Conservation (phyloP, 2,113 vertebrate genomes). For the Lathamus discolor region DNA sequence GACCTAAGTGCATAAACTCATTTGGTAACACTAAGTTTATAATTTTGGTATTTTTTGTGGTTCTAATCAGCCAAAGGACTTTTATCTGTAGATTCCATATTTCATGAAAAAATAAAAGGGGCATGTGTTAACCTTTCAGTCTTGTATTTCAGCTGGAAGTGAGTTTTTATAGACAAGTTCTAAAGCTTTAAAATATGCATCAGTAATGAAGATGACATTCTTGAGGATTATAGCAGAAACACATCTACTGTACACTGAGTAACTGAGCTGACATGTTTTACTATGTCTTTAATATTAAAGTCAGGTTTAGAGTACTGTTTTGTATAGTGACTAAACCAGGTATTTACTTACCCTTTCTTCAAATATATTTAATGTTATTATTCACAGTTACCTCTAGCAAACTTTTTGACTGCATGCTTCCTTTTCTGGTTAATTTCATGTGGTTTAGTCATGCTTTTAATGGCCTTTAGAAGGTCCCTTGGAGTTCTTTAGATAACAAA, state of each 20-base stretch:
- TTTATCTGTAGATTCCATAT: neutral
- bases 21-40: neutral
- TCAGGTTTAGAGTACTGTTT: neutral
- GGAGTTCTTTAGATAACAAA: slow-evolving; percentile 62
- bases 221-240: neutral
- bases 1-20: neutral
- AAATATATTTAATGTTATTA: slow-evolving; percentile 1
- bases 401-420: slow-evolving; percentile 39
- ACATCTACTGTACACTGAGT: neutral
- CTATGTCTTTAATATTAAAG: slow-evolving; percentile 1
- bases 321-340: neutral
- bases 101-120: neutral
- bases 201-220: neutral
- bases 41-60: neutral
- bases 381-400: slow-evolving; percentile 31
- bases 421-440: slow-evolving; percentile 53
- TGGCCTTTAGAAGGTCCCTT: slow-evolving; percentile 31
- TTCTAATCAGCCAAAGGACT: neutral
- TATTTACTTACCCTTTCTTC: neutral
- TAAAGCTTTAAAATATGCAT: neutral
- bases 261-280: neutral
- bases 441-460: slow-evolving; percentile 52
- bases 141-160: slow-evolving; percentile 18
- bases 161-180: neutral
- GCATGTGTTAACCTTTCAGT: neutral